These are phyloP conservation scores for Hapalemur alaotrensis DNA, from an alignment of 2,797 vertebrate genomes.

Conservation along the genomic window DNA sequence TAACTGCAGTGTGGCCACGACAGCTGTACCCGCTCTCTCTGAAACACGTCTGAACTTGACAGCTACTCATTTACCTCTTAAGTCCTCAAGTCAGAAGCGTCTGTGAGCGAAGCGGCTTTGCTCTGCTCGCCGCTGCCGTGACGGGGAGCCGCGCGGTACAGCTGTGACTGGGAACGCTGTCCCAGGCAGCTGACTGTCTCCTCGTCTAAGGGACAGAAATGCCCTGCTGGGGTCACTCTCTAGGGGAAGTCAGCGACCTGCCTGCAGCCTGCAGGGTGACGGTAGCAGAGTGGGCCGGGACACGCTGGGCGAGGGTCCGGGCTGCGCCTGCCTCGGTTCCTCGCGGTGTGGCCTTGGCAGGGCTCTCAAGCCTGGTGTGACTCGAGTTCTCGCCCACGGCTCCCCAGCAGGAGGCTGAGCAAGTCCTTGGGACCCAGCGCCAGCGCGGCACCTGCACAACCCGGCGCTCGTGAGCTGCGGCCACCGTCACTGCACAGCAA, in stretches of 20 bases:
- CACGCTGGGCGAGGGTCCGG: accelerated
- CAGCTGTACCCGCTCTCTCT: background rate
- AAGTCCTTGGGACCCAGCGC: background rate
- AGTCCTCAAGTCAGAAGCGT: background rate
- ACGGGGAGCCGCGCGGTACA: background rate
- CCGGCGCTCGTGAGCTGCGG: accelerated
- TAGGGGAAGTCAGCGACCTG: background rate
- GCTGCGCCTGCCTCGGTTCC: background rate
- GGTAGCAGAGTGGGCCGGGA: background rate
- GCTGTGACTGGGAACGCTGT: background rate
- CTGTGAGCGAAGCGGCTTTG: background rate
- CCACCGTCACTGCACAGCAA: background rate
- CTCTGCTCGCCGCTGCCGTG: background rate
- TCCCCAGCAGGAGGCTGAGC: background rate
- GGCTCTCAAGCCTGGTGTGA: background rate
- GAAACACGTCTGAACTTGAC: background rate
- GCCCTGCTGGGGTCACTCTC: background rate
- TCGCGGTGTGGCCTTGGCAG: background rate
- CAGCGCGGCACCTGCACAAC: background rate
- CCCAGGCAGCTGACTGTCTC: background rate
- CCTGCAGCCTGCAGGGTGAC: background rate
- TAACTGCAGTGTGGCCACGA: background rate
- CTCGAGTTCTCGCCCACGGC: background rate
- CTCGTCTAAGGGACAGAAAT: background rate
- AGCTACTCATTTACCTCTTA: background rate